A percentile compares a stretch with the other conserved stretches of the same genome.
These are phyloP conservation scores for Rugalucina vietnamica DNA, from an alignment of 2,888 invertebrate genomes.

Conservation along the genomic window DNA sequence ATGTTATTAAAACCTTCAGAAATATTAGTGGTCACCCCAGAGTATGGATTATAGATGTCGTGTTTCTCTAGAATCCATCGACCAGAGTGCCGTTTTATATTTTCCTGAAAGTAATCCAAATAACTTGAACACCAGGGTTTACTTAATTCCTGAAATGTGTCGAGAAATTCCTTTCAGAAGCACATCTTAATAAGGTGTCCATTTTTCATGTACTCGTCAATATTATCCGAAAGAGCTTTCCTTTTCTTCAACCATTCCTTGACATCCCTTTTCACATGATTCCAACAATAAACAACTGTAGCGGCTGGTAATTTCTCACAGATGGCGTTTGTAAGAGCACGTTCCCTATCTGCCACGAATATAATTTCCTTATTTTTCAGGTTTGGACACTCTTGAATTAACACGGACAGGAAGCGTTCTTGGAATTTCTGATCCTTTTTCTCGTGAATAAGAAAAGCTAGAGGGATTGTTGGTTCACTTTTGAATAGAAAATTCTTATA, in stretches of 20 bases:
- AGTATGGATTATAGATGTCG: slow-evolving; percentile 18
- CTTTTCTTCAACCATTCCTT: slow-evolving; percentile 9
- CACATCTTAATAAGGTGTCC: slow-evolving; percentile 7
- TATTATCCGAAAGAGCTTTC: not conserved
- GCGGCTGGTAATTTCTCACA: slow-evolving; percentile 5
- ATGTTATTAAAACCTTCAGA: slow-evolving; percentile 31
- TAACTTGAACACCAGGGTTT: slow-evolving; percentile 2
- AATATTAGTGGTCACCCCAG: slow-evolving; percentile 42
- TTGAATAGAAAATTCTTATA: slow-evolving; percentile 36
- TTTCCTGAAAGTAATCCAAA: not conserved
- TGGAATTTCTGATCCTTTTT: slow-evolving; percentile 31
- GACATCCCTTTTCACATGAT: slow-evolving; percentile 14
- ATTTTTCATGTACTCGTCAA: slow-evolving; percentile 6
- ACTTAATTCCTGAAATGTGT: slow-evolving; percentile 1
- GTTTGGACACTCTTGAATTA: slow-evolving; percentile 23
- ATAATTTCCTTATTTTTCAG: not conserved
- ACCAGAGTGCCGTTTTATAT: not conserved
- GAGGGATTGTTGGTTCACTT: slow-evolving; percentile 24
- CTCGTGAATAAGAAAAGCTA: slow-evolving; percentile 37
- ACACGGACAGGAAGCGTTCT: slow-evolving; percentile 21
- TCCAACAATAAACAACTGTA: slow-evolving; percentile 8
- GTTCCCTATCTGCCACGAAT: slow-evolving; percentile 33
- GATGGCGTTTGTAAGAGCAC: slow-evolving; percentile 12
- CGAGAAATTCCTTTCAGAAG: not conserved
- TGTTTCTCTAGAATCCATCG: slow-evolving; percentile 21